Base-by-base conservation (phyloP, 2,888 invertebrate genomes). In the Mythimna albipuncta region DNA sequence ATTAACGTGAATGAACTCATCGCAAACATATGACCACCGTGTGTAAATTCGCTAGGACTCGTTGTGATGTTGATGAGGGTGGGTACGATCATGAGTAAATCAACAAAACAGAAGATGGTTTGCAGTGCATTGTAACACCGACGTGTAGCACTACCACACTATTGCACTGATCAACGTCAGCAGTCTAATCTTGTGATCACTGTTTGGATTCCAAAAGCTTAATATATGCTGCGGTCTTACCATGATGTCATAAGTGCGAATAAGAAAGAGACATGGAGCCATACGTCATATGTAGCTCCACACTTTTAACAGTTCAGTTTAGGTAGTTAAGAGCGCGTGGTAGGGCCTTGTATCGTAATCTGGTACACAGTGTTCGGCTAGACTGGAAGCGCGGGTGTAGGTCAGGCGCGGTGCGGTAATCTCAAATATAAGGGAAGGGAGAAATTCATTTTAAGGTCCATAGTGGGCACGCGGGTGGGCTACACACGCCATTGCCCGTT, bases 11-110 rank as follows among this genome's bases (percentile, higher is more conserved):
- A 95, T 94, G 94, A 94, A 92, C 89, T 91, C 88, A 91, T 93
- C 90, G 91, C 93, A 95, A 96, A 96, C 95, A 96, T 96, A 96
- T 96, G 96, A 96, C 96, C 95, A 96, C 96, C 96, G 95, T 95
- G 95, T 95, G 93, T 96, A 91, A 91, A 95, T 96, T 96, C 96
- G 96, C 96, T 94, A 94, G 94, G 95, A 94, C 95, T 94, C 94
- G 89, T 92, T 90, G 89, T 91, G 90, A 86, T 68, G 69, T 81
- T 85, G 90, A 89, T 88, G 85, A 89, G 89, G 89, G 88, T 75
- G 84, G 66, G 35, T 65, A 59, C 21, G 82, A 81, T 80, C 87
- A 88, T 87, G 85, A 83, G 85, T 84, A 83, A 86, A 83, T 84
- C 78, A 89, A 90, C 67, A 75, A 81, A 90, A 88, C 50, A 35